A percentile compares a stretch with the other conserved stretches of the same genome.
phyloP scores from a whole-genome alignment of 2,888 invertebrate species.

The Eupeodes latifasciatus region DNA sequence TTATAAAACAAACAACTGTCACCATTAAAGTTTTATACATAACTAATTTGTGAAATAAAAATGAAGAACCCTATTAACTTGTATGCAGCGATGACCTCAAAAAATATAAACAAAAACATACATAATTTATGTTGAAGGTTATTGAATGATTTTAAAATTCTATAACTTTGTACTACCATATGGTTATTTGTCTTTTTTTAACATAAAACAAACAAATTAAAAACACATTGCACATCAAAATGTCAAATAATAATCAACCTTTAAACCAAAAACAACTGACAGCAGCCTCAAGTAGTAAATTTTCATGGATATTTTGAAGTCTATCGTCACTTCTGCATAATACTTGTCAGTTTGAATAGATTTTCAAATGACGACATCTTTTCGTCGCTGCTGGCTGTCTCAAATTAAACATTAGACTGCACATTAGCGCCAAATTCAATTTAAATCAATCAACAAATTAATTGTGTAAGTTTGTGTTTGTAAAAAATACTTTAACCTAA shows the following conservation, averaged over 20 bases:
- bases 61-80: no score
- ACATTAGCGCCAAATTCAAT: conserved; percentile 44
- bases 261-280: background rate
- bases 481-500: background rate
- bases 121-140: no score
- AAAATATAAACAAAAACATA: background rate
- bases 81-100: no score
- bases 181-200: background rate
- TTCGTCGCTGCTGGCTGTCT: background rate
- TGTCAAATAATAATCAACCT: background rate
- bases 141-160: no score
- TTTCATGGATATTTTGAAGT: background rate
- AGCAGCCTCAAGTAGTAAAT: conserved; percentile 4
- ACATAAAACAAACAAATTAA: background rate
- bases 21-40: no score
- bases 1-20: no score
- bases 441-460: conserved; percentile 53
- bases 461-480: conserved; percentile 1
- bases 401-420: background rate
- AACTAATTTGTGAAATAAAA: no score
- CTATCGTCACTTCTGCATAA: background rate
- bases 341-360: background rate
- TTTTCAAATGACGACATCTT: conserved; percentile 11
- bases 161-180: background rate
- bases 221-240: conserved; percentile 12